Conservation (phyloP, 2,797 vertebrate species). For the Pantherophis vulpinus region DNA sequence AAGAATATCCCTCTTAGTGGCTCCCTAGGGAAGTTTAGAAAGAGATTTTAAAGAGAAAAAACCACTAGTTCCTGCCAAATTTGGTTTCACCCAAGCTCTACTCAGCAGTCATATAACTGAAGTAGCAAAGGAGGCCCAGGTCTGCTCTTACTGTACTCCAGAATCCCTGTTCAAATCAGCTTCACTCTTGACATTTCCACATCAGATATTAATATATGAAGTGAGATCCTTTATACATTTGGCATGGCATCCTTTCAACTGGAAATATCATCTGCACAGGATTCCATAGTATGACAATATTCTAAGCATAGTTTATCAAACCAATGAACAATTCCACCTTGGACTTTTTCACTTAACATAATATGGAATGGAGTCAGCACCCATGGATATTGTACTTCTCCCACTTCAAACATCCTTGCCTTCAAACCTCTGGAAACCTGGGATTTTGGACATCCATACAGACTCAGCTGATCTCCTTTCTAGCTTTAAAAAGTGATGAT, state of each 20-base stretch:
- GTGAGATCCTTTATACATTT: neutral
- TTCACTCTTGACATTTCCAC: neutral
- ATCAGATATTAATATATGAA: neutral
- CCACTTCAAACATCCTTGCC: neutral
- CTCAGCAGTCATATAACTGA: neutral
- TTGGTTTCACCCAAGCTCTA: neutral
- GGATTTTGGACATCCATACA: neutral
- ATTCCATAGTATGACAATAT: neutral
- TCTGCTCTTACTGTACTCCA: neutral
- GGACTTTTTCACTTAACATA: neutral
- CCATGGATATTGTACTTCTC: neutral
- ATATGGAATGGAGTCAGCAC: neutral
- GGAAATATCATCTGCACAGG: neutral
- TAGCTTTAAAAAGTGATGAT: conserved; percentile 20
- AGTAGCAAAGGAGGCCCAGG: neutral
- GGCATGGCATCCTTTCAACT: no score
- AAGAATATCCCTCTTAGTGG: conserved; percentile 61
- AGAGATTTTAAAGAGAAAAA: conserved; percentile 9
- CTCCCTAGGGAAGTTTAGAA: conserved; percentile 37
- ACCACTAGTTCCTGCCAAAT: neutral
- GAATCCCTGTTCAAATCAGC: neutral
- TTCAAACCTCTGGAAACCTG: neutral
- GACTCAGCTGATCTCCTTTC: neutral
- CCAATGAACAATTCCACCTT: neutral
- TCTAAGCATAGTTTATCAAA: neutral